Base-by-base conservation (phyloP, 2,888 invertebrate species). In the Lycaena phlaeas region DNA sequence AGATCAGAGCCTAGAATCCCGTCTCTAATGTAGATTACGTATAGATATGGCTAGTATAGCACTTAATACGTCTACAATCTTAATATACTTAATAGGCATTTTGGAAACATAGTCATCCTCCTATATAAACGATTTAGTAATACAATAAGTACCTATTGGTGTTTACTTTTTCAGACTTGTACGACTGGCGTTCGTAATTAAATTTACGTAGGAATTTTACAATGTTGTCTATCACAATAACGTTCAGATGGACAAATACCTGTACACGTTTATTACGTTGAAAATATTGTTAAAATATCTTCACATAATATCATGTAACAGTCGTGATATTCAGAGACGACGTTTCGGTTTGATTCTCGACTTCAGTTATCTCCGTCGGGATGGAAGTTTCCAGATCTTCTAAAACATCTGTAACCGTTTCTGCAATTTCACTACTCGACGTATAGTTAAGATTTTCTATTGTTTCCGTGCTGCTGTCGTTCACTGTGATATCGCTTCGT, bases 401-500 rank as follows among this genome's bases (percentile, higher is more conserved):
- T 27, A 43, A 10, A 37, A 40, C 46, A 22, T 52, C 47, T n/a
- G 44, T 37, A 11, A 40, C 40, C 14, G 48, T 17, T 22, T 48
- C 47, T 18, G 38, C 46, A 39, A 41, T 44, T 17, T 53, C 55
- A 36, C 54, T 57, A 14, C 39, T 49, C 39, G 48, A 53, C 41
- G 42, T 54, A 28, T 46, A 57, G 43, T 52, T 54, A 46, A 51
- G 38, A 45, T 45, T 52, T 12, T 54, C 52, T 43, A 62, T 45
- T 40, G 64, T 46, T 34, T 56, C 52, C 28, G 55, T 56, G 42
- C 48, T 50, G 38, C 57, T 56, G 11, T 57, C 65, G 49, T 59
- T 76, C 56, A 84, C 61, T 82, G 73, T 53, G 82, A 60, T 67
- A 84, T 75, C 65, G 82, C 77, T 60, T 82, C 81, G 66, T 82